Conservation (phyloP, 1,140 invertebrate species). For the Drosophila novamexicana region DNA sequence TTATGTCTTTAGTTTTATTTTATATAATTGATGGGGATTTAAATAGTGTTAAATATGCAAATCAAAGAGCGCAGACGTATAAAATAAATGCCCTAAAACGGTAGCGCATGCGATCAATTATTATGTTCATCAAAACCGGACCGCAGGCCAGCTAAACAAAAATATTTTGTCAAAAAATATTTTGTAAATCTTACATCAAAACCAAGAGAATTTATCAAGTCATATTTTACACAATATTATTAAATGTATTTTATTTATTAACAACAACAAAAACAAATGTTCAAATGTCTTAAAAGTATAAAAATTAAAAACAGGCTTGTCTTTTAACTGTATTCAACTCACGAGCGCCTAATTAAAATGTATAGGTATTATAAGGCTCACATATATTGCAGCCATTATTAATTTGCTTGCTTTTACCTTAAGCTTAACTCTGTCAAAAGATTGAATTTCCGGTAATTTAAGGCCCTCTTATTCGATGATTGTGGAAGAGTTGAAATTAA, state of each 20-base stretch:
- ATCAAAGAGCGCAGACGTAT: too few species aligned
- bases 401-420: not conserved
- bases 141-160: too few species aligned
- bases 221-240: too few species aligned
- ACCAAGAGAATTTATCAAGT: too few species aligned
- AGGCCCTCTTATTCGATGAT: conserved; percentile 24
- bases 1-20: too few species aligned
- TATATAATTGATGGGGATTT: too few species aligned
- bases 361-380: not conserved
- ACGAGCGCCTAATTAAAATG: conserved; percentile 22
- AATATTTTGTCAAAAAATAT: too few species aligned
- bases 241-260: not conserved
- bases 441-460: conserved; percentile 39
- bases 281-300: not conserved
- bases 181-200: too few species aligned
- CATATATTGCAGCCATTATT: not conserved
- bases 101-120: too few species aligned
- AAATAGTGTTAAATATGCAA: too few species aligned
- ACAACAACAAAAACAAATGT: not conserved
- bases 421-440: not conserved
- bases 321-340: not conserved
- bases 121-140: too few species aligned
- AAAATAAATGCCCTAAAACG: too few species aligned
- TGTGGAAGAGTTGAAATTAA: conserved; percentile 25
- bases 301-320: not conserved